Percentiles rank a stretch among this genome's conserved stretches.
Conservation (phyloP, 1,140 invertebrate genomes). For the Drosophila elegans region DNA sequence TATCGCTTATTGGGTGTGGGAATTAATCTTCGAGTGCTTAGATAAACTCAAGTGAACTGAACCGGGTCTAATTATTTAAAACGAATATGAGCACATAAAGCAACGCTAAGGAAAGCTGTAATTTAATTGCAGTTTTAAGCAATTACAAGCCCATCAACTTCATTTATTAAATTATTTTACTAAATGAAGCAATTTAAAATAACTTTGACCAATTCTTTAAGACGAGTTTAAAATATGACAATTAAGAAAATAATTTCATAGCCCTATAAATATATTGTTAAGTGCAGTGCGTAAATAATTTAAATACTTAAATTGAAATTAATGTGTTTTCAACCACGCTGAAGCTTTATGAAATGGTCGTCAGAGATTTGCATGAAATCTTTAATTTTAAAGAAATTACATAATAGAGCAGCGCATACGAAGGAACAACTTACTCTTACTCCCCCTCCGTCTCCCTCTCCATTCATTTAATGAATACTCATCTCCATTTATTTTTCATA, state of each 20-base stretch:
- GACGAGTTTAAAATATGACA: too few relatives aligned
- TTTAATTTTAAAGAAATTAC: not conserved
- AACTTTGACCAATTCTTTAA: too few relatives aligned
- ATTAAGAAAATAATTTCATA: too few relatives aligned
- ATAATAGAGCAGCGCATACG: not conserved
- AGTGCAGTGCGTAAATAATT: too few relatives aligned
- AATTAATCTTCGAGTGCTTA: not conserved
- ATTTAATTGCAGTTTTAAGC: not conserved
- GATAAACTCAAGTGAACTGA: not conserved
- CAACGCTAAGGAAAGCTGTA: not conserved
- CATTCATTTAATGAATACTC: slow-evolving; percentile 32
- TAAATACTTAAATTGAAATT: too few relatives aligned
- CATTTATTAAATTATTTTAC: not conserved
- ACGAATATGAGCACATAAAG: not conserved
- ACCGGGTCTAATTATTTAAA: not conserved
- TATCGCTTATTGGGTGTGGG: not conserved
- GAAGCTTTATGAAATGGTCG: too few relatives aligned
- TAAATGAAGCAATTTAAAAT: too few relatives aligned
- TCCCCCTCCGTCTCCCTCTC: not conserved
- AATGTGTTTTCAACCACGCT: too few relatives aligned
- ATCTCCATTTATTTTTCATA: slow-evolving; percentile 36
- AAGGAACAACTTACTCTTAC: not conserved
- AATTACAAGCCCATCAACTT: not conserved
- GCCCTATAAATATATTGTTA: too few relatives aligned
- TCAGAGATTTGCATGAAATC: not conserved